phyloP scores from a whole-genome alignment of 2,888 invertebrate genomes.

The Cheilosia pagana region DNA sequence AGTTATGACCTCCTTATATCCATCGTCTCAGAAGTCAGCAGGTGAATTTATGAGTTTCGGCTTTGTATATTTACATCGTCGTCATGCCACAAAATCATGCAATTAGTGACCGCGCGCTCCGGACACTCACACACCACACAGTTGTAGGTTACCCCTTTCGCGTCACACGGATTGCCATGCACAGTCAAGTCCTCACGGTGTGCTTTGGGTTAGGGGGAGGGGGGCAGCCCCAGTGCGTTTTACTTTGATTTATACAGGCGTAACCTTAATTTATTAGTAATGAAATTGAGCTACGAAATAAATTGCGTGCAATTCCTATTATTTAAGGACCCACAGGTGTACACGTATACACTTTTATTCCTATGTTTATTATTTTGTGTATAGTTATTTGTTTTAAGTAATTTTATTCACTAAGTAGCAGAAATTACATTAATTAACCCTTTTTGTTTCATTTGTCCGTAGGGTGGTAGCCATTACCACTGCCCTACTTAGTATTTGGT shows the following conservation, averaged over 20 bases:
- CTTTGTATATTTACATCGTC: slow-evolving; percentile 66
- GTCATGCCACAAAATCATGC: slow-evolving; percentile 70
- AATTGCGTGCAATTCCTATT: slow-evolving; percentile 82
- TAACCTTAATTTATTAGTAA: slow-evolving; percentile 70
- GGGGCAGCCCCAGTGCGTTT: slow-evolving; percentile 62
- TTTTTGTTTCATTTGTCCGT: slow-evolving; percentile 23
- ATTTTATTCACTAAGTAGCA: slow-evolving; percentile 70
- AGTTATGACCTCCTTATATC: slow-evolving; percentile 71
- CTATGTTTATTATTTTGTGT: slow-evolving; percentile 60
- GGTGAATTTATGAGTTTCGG: slow-evolving; percentile 66
- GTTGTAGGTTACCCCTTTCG: slow-evolving; percentile 56
- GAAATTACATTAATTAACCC: slow-evolving; percentile 64
- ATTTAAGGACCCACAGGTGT: slow-evolving; percentile 79
- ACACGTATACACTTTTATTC: slow-evolving; percentile 41
- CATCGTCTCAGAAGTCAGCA: slow-evolving; percentile 62
- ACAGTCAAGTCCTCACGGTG: slow-evolving; percentile 19
- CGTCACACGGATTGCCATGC: slow-evolving; percentile 14
- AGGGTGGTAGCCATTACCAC: not conserved
- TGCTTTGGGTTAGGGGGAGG: not conserved
- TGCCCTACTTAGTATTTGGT: not conserved
- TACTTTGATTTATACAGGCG: slow-evolving; percentile 73
- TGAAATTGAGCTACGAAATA: slow-evolving; percentile 72
- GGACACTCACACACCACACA: slow-evolving; percentile 40
- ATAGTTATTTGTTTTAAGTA: slow-evolving; percentile 60
- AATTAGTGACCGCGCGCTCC: slow-evolving; percentile 62